A percentile compares a stretch with the other conserved stretches of the same genome.
Conservation (phyloP, 2,888 invertebrate genomes). For the Antheraea yamamai region DNA sequence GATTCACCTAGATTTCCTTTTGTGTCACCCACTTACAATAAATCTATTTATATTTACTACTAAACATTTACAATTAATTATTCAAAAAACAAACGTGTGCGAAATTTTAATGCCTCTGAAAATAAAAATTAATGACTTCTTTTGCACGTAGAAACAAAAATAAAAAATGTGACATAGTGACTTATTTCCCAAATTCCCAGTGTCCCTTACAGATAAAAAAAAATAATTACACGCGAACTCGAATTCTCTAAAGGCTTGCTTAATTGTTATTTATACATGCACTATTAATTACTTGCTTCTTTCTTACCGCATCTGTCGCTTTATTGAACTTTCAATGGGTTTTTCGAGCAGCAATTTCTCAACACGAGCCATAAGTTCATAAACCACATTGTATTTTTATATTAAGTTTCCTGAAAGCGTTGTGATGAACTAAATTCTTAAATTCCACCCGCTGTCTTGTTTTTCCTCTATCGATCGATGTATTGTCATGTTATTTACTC, state of each 20-base stretch:
- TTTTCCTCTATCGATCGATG: background rate
- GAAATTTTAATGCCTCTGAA: background rate
- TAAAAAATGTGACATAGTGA: background rate
- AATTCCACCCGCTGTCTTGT: background rate
- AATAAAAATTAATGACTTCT: background rate
- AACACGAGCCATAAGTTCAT: background rate
- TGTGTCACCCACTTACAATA: background rate
- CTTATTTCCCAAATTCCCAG: background rate
- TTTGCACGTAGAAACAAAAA: background rate
- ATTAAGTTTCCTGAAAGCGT: background rate
- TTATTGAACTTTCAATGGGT: background rate
- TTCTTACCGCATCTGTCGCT: background rate
- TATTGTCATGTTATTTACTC: conserved; percentile 1
- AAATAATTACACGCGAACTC: background rate
- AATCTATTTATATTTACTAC: background rate
- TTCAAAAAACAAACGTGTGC: background rate
- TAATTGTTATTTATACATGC: background rate
- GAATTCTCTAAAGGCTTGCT: background rate
- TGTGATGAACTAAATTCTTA: background rate
- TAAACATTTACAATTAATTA: background rate
- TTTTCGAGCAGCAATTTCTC: background rate
- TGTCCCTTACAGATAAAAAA: background rate
- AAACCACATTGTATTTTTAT: background rate
- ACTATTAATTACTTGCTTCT: background rate
- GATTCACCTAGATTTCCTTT: background rate